Evolutionary conservation across 2,888 invertebrate genomes (phyloP), one percentile per base, ranked within the genome.

Genomic region (Tanytarsus gracilentus): DNA sequence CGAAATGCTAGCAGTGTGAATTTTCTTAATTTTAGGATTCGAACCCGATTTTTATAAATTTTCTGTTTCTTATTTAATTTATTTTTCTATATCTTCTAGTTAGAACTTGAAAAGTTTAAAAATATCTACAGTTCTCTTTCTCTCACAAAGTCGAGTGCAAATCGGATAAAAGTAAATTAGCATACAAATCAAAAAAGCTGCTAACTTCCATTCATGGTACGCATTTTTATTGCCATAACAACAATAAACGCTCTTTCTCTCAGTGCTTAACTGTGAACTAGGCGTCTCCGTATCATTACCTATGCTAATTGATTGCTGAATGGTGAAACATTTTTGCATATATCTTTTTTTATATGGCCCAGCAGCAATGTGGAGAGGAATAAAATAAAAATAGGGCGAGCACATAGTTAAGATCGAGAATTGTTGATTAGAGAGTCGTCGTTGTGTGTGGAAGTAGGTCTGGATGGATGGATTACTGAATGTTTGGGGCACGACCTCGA

Each of bases 261-360:
- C 39, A 27, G 53, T 36, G 40, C 14, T 56, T 36, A 33, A 26
- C 44, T 44, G 21, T 18, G 18, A 44, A 44, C 44, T 21, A 44
- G 44, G 44, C 44, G 44, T 44, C 44, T 40, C 27, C 36, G 36
- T 53, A 21, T 36, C 53, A 23, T 36, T 36, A 53, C 11, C 56
- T n/a, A 56, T 40, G 40, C 44, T 56, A 56, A 56, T 56, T 56
- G 56, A 56, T 56, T 56, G 26, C 18, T 40, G 56, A 39, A 53
- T 14, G 18, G 44, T 23, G 44, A 44, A 18, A 44, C 18, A 23
- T 4, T 23, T 11, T 21, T 16, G 11, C 18, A 44, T 16, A 16
- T n/a, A n/a, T n/a, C n/a, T n/a, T n/a, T n/a, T n/a, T n/a, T n/a
- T n/a, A n/a, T 23, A 44, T 44, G 44, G 44, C 44, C 44, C 44